Evolutionary conservation across 2,797 vertebrate species (phyloP).

Genomic region (Tangara arthus): DNA sequence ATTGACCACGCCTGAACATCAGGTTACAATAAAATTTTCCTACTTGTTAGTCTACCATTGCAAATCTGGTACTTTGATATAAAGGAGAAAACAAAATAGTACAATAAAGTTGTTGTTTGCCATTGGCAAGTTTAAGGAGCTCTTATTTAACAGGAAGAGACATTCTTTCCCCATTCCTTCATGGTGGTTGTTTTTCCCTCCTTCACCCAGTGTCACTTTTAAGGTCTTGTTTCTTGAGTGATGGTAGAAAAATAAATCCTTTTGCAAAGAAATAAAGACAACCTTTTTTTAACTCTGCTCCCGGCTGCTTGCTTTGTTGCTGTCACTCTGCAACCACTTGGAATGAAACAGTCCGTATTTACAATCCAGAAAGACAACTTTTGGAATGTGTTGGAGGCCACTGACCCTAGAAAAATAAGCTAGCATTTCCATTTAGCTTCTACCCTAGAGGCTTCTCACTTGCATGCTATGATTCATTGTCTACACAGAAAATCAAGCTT

Average conservation of each 20-base stretch:
- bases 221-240: neutral
- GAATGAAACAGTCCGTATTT: neutral
- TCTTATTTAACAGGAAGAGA: neutral
- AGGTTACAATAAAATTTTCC: neutral
- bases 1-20: neutral
- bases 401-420: neutral
- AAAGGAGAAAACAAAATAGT: neutral
- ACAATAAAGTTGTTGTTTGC: neutral
- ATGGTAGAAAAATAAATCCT: neutral
- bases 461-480: neutral
- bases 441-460: neutral
- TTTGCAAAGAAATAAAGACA: constrained; percentile 1
- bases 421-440: neutral
- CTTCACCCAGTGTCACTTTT: neutral
- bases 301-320: neutral
- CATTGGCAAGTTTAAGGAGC: neutral
- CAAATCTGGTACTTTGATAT: neutral
- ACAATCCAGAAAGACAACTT: neutral
- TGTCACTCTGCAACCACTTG: neutral
- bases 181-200: neutral
- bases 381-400: neutral
- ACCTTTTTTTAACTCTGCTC: neutral
- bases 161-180: neutral
- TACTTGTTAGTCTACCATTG: neutral
- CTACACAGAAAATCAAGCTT: neutral